Conservation (phyloP, 2,888 invertebrate species). For the Agonopterix subpropinquella region DNA sequence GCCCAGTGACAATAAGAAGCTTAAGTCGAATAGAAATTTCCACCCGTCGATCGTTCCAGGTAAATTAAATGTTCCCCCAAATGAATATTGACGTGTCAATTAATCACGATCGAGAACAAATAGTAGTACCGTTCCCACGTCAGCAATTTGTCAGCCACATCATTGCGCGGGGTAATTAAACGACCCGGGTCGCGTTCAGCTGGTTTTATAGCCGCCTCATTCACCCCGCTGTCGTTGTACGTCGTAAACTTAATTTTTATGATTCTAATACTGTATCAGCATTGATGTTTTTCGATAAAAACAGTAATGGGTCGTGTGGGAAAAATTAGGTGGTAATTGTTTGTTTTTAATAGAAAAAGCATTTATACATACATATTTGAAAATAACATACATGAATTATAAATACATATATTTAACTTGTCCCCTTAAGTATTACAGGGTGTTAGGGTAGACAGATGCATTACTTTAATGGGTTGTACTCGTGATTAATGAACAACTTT, state of each 20-base stretch:
- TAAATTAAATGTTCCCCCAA: background rate
- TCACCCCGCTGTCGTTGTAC: constrained; percentile 3
- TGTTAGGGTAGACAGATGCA: no score
- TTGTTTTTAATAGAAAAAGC: no score
- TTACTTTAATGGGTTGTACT: no score
- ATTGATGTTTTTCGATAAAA: constrained; percentile 1
- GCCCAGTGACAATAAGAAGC: no score
- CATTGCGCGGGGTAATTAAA: constrained; percentile 46
- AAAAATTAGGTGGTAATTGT: background rate
- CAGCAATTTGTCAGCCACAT: constrained; percentile 47
- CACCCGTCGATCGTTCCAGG: no score
- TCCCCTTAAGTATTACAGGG: no score
- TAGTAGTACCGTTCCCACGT: constrained; percentile 18
- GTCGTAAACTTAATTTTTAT: constrained; percentile 23
- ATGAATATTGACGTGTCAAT: constrained; percentile 1
- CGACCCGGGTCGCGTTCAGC: constrained; percentile 18
- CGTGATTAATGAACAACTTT: no score
- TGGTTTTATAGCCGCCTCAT: constrained; percentile 18
- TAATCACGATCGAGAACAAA: constrained; percentile 6
- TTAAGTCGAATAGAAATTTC: no score
- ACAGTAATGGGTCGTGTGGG: background rate
- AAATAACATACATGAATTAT: no score
- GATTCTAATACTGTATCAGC: constrained; percentile 14
- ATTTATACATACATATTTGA: no score
- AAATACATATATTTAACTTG: no score